These are phyloP conservation scores for Patella pellucida DNA, from an alignment of 2,888 invertebrate genomes.

Conservation along the genomic window DNA sequence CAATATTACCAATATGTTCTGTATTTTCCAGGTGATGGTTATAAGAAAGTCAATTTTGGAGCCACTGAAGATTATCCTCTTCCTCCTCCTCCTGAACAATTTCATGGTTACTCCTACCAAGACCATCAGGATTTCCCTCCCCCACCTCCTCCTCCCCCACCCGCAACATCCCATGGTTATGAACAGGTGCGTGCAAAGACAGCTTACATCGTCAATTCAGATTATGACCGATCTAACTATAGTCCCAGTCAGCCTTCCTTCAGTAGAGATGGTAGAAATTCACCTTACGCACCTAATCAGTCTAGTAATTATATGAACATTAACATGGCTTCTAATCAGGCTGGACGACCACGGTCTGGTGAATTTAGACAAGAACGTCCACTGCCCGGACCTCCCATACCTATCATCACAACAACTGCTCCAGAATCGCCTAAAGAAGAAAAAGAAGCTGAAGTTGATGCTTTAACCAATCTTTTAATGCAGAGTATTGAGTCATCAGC, in stretches of 20 bases:
- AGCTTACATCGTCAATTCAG: too few relatives aligned
- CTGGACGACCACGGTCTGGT: constrained; percentile 18
- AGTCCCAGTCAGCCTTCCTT: too few relatives aligned
- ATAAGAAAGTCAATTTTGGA: constrained; percentile 1
- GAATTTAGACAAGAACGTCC: constrained; percentile 41
- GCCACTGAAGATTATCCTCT: not conserved
- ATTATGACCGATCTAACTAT: too few relatives aligned
- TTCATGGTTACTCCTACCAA: constrained; percentile 38
- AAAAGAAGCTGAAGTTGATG: constrained; percentile 89
- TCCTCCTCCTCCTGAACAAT: not conserved
- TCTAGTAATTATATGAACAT: not conserved
- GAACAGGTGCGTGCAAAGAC: constrained; percentile 19
- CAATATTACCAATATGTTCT: too few relatives aligned
- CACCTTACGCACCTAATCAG: not conserved
- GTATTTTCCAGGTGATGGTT: not conserved
- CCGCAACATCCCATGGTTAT: constrained; percentile 18
- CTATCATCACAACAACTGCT: constrained; percentile 28
- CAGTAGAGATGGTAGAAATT: not conserved
- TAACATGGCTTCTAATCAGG: not conserved
- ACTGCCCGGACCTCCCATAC: constrained; percentile 49
- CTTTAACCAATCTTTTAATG: constrained; percentile 87
- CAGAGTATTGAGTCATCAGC: constrained; percentile 79
- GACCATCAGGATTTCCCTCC: constrained; percentile 50
- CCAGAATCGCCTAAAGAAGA: constrained; percentile 25
- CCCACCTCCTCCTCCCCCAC: constrained; percentile 43